Evolutionary conservation across 2,888 invertebrate genomes (phyloP), one percentile per base, ranked within the genome.

Genomic region (Mactromeris polynyma): DNA sequence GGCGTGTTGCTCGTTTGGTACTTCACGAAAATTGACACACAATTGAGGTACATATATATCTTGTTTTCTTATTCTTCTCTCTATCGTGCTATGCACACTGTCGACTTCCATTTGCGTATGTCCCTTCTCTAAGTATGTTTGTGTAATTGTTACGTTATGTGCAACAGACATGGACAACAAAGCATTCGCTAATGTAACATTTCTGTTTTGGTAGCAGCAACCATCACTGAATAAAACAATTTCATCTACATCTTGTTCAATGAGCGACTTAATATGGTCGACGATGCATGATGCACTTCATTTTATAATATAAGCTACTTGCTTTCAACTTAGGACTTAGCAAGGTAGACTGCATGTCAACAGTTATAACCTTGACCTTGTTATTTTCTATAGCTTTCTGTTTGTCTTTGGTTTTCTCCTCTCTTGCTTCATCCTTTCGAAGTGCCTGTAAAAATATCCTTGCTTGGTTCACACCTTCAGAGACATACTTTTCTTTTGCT

Each of bases 191-290:
- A 90, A 26, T 1, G 80, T 79, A n/a, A 38, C 81, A 80, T 90
- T 91, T 42, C 91, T 83, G 80, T 93, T 93, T 85, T 93, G 93
- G 46, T 91, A 92, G 1, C 85, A 86, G n/a, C n/a, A n/a, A n/a
- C n/a, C n/a, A n/a, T n/a, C n/a, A n/a, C n/a, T n/a, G n/a, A n/a
- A n/a, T n/a, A 78, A 83, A 90, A 42, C 89, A 83, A 86, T 90
- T 42, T 42, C 42, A 42, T 42, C 14, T 42, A 42, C 6, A 42
- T 14, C 58, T 31, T 73, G 31, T 84, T 31, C 36, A 40, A 40
- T 7, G 21, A 17, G 36, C n/a, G n/a, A 77, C 26, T 46, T 40
- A 17, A n/a, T 36, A 38, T 31, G 40, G 38, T 38, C 64, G 54
- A 82, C 58, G 38, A 42, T 6, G 14, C 42, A 42, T 42, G 42